Evolutionary conservation across 2,888 invertebrate genomes (phyloP).

Genomic region (Metellina segmentata): DNA sequence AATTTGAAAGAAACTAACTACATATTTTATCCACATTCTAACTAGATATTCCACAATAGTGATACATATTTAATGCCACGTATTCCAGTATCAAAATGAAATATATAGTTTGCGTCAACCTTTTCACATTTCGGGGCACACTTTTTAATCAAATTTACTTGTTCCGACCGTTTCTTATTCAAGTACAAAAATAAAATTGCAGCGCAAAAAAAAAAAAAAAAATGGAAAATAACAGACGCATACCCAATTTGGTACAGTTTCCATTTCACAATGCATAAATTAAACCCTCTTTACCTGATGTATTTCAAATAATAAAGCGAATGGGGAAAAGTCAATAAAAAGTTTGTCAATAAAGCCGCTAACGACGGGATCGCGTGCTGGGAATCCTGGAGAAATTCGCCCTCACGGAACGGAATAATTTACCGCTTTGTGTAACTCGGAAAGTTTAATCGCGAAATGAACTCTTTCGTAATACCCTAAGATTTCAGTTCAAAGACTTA

Average conservation of each 20-base stretch:
- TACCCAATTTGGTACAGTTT: neutral
- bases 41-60: too few relatives aligned
- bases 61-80: too few relatives aligned
- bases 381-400: neutral
- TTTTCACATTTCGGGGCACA: too few relatives aligned
- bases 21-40: too few relatives aligned
- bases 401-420: slow-evolving; percentile 43
- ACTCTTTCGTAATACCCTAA: neutral
- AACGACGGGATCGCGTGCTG: slow-evolving; percentile 27
- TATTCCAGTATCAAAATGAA: too few relatives aligned
- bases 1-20: too few relatives aligned
- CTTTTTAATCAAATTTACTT: too few relatives aligned
- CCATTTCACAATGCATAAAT: slow-evolving; percentile 28
- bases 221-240: too few relatives aligned
- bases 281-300: slow-evolving; percentile 20
- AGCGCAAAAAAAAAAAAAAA: too few relatives aligned
- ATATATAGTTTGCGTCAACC: too few relatives aligned
- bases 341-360: neutral
- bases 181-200: too few relatives aligned
- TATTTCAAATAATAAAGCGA: slow-evolving; percentile 29
- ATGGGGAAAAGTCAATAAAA: slow-evolving; percentile 41
- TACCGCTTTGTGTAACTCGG: neutral
- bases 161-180: too few relatives aligned
- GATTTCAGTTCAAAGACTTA: neutral
- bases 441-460: neutral